Conservation (phyloP, 2,113 vertebrate species). For the Ptyas mucosa region DNA sequence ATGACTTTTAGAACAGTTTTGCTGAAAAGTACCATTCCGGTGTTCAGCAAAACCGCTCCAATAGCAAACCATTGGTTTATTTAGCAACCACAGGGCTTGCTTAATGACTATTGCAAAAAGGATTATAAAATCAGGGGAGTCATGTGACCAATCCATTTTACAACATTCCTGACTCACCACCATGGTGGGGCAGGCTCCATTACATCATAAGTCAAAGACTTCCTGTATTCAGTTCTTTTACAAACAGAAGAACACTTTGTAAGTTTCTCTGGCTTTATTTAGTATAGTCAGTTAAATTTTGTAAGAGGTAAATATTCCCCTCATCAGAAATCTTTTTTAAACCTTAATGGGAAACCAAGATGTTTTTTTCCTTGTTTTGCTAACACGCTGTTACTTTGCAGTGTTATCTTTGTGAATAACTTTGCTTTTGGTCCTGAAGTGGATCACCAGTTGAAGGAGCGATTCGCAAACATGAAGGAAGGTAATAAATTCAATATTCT, state of each 20-base stretch:
- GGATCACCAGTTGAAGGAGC: constrained; percentile 99
- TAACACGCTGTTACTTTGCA: constrained; percentile 67
- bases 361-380: neutral
- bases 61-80: neutral
- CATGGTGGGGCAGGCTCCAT: neutral
- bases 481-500: constrained; percentile 65
- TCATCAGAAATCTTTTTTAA: neutral
- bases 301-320: neutral
- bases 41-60: neutral
- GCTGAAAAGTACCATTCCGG: neutral
- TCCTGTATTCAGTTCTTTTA: constrained; percentile 23
- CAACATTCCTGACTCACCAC: neutral
- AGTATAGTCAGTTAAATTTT: neutral
- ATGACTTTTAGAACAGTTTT: neutral
- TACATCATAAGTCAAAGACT: neutral
- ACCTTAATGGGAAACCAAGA: neutral
- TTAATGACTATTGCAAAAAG: neutral
- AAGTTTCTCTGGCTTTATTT: constrained; percentile 9
- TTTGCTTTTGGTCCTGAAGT: constrained; percentile 99
- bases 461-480: constrained; percentile 99
- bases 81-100: neutral
- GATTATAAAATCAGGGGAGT: neutral
- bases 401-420: constrained; percentile 99
- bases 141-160: neutral
- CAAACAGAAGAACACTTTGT: neutral